These are phyloP conservation scores for Zapornia atra DNA, from an alignment of 2,113 vertebrate genomes.

Conservation along the genomic window DNA sequence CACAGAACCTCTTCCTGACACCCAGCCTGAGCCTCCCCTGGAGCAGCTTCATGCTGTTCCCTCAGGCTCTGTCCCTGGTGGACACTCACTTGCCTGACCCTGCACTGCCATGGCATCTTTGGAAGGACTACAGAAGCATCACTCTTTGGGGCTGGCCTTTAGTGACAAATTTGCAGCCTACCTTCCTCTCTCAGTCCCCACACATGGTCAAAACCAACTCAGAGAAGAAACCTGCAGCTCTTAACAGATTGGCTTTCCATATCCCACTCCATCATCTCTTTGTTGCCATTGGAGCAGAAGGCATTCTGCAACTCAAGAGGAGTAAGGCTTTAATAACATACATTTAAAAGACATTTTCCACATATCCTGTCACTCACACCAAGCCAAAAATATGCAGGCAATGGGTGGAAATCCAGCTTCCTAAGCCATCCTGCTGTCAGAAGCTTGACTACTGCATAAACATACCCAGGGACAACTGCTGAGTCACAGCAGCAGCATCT, in stretches of 20 bases:
- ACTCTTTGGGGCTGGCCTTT: background rate
- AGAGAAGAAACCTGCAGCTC: background rate
- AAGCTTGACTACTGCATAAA: background rate
- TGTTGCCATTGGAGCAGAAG: background rate
- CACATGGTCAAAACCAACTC: background rate
- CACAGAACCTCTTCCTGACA: no score
- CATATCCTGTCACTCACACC: background rate
- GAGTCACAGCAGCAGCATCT: conserved; percentile 19
- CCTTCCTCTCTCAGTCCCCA: background rate
- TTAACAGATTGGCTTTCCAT: background rate
- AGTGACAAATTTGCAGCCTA: background rate
- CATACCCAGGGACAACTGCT: background rate
- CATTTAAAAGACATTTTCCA: background rate
- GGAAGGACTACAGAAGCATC: background rate
- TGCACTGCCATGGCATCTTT: background rate
- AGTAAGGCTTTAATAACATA: background rate
- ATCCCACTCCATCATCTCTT: background rate
- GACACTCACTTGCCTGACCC: background rate
- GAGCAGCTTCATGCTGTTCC: no score
- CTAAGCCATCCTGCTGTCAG: conserved; percentile 3
- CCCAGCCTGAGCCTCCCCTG: no score
- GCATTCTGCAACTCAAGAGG: background rate
- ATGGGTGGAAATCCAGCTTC: background rate
- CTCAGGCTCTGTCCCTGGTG: no score
- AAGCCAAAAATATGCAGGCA: background rate